Evolutionary conservation across 2,888 invertebrate genomes (phyloP), one percentile per base, ranked within the genome.

Genomic region (Orthosia gracilis): DNA sequence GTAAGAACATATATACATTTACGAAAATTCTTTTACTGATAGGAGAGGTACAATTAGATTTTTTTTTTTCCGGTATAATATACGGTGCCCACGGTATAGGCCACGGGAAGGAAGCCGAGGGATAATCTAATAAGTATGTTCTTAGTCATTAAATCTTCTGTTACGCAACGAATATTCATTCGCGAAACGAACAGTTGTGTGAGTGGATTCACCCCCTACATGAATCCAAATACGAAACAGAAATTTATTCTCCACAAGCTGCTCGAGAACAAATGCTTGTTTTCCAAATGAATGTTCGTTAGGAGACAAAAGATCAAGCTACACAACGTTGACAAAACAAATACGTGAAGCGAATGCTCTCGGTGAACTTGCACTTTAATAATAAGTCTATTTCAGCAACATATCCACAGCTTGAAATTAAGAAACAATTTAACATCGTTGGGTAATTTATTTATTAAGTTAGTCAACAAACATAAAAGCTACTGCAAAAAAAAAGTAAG

Each of bases 401-500:
- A 21, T 13, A n/a, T n/a, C 9, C 12, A 58, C 4, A 59, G 5
- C n/a, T n/a, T 40, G 2, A n/a, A 59, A 59, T 40, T n/a, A n/a
- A n/a, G 2, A 40, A 1, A 13, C 40, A 4, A 18, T 40, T 18
- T 61, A 9, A 40, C 40, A 31, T 31, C 31, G 7, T 13, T 31
- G 17, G 21, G 13, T 13, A 49, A 15, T 47, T 77, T 77, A 74
- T 58, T 54, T 74, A 74, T 58, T 49, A 3, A 49, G 58, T 78
- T 64, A 74, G 54, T 74, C 4, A 63, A 67, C 62, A 70, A 23
- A 78, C 63, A 73, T 40, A 55, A 55, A 65, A 65, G 15, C 23
- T 47, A 68, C 63, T 50, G 64, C 21, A 73, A 63, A 65, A 45
- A 49, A 73, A 2, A 17, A 57, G 13, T 21, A 15, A 23, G 15